These are phyloP conservation scores for Bimastos eiseni DNA, from an alignment of 2,888 invertebrate genomes.

Conservation along the genomic window DNA sequence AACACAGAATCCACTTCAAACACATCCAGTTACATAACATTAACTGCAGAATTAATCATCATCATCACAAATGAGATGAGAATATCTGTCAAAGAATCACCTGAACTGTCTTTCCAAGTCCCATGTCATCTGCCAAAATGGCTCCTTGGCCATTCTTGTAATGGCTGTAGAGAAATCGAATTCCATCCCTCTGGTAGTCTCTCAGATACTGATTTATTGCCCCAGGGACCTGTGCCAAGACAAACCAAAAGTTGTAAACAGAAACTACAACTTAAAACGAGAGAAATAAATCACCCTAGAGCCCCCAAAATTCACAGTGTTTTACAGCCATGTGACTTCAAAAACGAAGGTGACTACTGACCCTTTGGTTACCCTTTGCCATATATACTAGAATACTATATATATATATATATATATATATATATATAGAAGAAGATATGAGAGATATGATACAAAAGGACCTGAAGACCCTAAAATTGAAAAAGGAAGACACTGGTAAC, in stretches of 20 bases:
- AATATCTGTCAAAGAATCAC: conserved; percentile 41
- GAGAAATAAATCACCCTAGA: neutral
- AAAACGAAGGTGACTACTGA: neutral
- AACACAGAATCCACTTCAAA: neutral
- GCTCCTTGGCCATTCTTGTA: conserved; percentile 51
- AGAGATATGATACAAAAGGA: too few species aligned
- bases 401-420: too few species aligned
- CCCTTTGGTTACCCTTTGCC: too few species aligned
- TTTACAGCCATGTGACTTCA: neutral
- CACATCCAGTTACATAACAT: too few species aligned
- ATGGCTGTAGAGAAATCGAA: conserved; percentile 54
- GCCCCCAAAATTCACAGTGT: neutral
- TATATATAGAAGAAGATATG: too few species aligned
- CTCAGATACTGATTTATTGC: conserved; percentile 56
- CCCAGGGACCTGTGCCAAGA: conserved; percentile 51
- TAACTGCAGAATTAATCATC: neutral
- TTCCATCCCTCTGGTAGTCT: conserved; percentile 58
- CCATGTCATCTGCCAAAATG: conserved; percentile 61
- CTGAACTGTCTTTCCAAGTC: conserved; percentile 60
- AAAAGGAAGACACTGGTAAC: too few species aligned
- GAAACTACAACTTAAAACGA: neutral
- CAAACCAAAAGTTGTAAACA: neutral
- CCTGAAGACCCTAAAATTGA: too few species aligned
- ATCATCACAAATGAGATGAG: neutral
- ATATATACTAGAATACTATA: too few species aligned